Evolutionary conservation across 2,888 invertebrate genomes (phyloP).

Genomic region (Melanostoma scalare): DNA sequence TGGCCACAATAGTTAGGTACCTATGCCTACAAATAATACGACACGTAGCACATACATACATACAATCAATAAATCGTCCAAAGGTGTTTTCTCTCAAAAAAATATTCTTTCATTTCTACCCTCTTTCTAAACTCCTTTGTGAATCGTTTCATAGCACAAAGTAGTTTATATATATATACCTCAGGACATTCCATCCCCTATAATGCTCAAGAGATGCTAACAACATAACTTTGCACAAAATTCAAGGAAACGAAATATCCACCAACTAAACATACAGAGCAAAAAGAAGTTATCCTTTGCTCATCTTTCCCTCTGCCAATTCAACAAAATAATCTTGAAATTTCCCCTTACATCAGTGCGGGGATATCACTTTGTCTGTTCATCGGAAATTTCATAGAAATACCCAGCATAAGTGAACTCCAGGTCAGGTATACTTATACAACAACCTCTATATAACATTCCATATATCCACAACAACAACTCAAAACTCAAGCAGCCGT

Average conservation of each 20-base stretch:
- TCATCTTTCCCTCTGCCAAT: constrained; percentile 56
- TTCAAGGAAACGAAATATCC: constrained; percentile 15
- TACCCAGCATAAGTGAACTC: constrained; percentile 19
- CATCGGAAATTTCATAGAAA: constrained; percentile 64
- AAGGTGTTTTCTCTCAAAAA: constrained; percentile 7
- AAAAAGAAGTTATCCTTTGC: constrained; percentile 57
- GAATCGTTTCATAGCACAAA: not conserved
- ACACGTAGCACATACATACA: not conserved
- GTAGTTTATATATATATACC: constrained; percentile 14
- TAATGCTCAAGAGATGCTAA: constrained; percentile 8
- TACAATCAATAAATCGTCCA: constrained; percentile 7
- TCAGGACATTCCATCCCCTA: constrained; percentile 56
- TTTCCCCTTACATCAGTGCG: constrained; percentile 31
- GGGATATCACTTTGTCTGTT: constrained; percentile 47
- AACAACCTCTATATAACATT: constrained; percentile 45
- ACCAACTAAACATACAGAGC: constrained; percentile 6
- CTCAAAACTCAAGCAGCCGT: constrained; percentile 33
- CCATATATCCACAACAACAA: constrained; percentile 42
- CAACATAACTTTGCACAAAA: constrained; percentile 31
- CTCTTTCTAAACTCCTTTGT: constrained; percentile 6
- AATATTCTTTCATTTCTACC: not conserved
- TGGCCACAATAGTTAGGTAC: not conserved
- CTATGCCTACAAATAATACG: not conserved
- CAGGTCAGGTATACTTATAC: constrained; percentile 19
- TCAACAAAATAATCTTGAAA: constrained; percentile 49